Percentiles rank a stretch among this genome's conserved stretches.
These are phyloP conservation scores for Brenthis daphne DNA, from an alignment of 2,888 invertebrate species.

Conservation along the genomic window DNA sequence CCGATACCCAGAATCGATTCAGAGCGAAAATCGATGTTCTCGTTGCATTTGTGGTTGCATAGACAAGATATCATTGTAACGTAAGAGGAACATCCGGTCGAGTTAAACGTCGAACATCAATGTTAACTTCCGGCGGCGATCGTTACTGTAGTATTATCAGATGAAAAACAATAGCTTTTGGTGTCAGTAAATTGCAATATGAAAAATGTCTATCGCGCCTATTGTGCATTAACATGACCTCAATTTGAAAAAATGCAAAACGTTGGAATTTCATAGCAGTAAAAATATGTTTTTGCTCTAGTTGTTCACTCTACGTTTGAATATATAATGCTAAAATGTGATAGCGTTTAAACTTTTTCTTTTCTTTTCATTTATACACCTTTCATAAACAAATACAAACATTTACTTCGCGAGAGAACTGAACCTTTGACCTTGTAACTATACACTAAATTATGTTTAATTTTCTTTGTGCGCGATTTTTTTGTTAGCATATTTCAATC, in stretches of 20 bases:
- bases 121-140: conserved; percentile 26
- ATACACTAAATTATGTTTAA: no score
- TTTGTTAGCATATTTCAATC: no score
- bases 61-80: conserved; percentile 22
- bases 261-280: neutral
- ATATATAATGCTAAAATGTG: no score
- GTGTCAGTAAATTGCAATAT: neutral
- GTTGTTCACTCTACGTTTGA: neutral
- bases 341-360: no score
- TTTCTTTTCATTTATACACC: no score
- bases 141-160: conserved; percentile 20
- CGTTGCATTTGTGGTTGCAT: conserved; percentile 6
- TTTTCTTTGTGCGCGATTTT: no score
- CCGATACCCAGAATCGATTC: conserved; percentile 4
- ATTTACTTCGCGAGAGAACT: no score
- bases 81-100: conserved; percentile 26
- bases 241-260: neutral
- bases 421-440: no score
- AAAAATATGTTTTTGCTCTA: neutral
- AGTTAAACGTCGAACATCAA: conserved; percentile 23
- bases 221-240: no score
- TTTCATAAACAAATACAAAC: no score
- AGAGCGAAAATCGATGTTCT: conserved; percentile 16
- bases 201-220: neutral
- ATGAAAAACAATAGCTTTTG: conserved; percentile 14